phyloP scores from a whole-genome alignment of 2,888 invertebrate genomes.

The Torymus auratus region DNA sequence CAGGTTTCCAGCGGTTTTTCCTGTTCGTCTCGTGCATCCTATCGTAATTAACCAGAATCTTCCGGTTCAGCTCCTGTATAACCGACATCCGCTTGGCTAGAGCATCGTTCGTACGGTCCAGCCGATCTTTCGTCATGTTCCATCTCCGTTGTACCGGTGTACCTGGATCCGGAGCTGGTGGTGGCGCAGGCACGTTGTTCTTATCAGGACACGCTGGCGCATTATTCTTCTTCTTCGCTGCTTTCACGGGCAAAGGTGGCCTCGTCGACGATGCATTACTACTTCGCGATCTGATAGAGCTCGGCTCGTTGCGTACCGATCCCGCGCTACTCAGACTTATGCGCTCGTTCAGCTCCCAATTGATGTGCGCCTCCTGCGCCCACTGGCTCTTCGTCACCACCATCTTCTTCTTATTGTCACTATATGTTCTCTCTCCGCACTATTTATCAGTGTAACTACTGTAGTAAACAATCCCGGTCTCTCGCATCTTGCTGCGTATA shows the following conservation, averaged over 20 bases:
- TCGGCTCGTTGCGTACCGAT: constrained; percentile 50
- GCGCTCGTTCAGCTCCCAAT: constrained; percentile 74
- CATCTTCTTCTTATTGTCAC: constrained; percentile 60
- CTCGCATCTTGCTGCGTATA: no score
- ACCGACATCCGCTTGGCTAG: constrained; percentile 71
- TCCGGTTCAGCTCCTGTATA: constrained; percentile 73
- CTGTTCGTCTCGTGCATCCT: constrained; percentile 65
- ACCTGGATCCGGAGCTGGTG: constrained; percentile 19
- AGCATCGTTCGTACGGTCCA: constrained; percentile 71
- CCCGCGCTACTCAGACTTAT: constrained; percentile 73
- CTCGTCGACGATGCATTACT: background rate
- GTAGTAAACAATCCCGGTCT: no score
- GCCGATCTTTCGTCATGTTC: constrained; percentile 65
- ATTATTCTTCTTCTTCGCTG: background rate
- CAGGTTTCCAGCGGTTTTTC: constrained; percentile 33
- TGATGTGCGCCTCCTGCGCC: constrained; percentile 64
- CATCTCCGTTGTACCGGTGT: constrained; percentile 64
- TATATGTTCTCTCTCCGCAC: background rate
- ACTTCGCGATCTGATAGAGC: background rate
- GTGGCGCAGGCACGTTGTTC: no score
- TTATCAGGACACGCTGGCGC: background rate
- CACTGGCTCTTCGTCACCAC: constrained; percentile 59
- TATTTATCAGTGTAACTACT: no score
- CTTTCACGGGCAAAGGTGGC: background rate
- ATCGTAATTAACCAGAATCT: constrained; percentile 72